Evolutionary conservation across 2,888 invertebrate species (phyloP).

Genomic region (Limnephilus lunatus): DNA sequence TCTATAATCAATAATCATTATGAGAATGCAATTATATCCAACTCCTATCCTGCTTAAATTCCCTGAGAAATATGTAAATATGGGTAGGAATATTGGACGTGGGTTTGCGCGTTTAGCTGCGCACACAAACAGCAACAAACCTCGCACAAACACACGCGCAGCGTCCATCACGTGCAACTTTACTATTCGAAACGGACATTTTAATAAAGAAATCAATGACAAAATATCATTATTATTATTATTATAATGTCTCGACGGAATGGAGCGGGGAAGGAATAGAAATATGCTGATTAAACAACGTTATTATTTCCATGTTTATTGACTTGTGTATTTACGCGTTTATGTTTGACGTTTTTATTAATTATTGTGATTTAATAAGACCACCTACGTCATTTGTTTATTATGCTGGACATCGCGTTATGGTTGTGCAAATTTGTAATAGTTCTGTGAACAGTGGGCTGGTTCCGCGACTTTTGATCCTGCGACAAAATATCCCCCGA

Average conservation of each 20-base stretch:
- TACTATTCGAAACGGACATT: constrained; percentile 15
- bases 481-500: no score
- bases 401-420: neutral
- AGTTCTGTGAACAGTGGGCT: neutral
- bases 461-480: no score
- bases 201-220: constrained; percentile 36
- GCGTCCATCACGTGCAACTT: neutral
- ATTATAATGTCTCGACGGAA: neutral
- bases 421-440: neutral
- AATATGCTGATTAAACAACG: neutral
- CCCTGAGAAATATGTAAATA: constrained; percentile 24
- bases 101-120: neutral
- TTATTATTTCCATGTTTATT: neutral
- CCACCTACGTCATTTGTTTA: neutral
- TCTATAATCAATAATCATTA: neutral
- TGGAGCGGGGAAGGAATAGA: neutral
- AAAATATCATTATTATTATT: constrained; percentile 6
- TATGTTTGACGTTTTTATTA: constrained; percentile 2
- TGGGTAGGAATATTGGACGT: neutral
- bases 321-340: neutral
- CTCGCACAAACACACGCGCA: neutral
- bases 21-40: neutral
- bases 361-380: neutral
- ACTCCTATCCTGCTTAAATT: neutral
- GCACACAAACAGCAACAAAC: neutral